Conservation (phyloP, 2,888 invertebrate genomes). For the Bembecia ichneumoniformis region DNA sequence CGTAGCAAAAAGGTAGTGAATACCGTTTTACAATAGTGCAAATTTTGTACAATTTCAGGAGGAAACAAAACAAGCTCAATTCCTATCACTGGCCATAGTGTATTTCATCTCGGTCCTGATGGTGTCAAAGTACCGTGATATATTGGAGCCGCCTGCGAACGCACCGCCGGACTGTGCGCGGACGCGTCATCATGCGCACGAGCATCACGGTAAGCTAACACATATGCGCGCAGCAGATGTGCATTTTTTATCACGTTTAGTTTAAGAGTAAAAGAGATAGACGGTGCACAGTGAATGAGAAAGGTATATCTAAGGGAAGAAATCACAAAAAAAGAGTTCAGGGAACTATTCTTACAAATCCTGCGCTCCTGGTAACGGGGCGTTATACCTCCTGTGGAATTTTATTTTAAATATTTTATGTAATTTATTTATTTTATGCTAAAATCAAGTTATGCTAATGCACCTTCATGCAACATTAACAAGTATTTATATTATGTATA, state of each 20-base stretch:
- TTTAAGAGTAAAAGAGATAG: no score
- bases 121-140: conserved; percentile 99
- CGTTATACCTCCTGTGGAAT: no score
- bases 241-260: no score
- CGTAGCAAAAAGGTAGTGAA: no score
- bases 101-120: conserved; percentile 99
- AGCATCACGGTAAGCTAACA: conserved; percentile 48
- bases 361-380: no score
- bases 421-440: neutral
- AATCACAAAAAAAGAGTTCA: no score
- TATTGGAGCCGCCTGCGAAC: conserved; percentile 92
- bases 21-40: no score
- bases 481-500: neutral
- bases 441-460: neutral
- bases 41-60: conserved; percentile 80
- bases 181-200: conserved; percentile 51
- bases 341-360: no score
- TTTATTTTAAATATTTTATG: no score
- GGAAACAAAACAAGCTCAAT: conserved; percentile 99
- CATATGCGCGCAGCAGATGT: neutral
- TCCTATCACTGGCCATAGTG: conserved; percentile 97
- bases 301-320: no score
- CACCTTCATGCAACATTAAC: neutral
- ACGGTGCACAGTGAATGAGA: no score
- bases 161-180: conserved; percentile 59